These are phyloP conservation scores for Philaethria dido DNA, from an alignment of 2,888 invertebrate species.

Conservation along the genomic window DNA sequence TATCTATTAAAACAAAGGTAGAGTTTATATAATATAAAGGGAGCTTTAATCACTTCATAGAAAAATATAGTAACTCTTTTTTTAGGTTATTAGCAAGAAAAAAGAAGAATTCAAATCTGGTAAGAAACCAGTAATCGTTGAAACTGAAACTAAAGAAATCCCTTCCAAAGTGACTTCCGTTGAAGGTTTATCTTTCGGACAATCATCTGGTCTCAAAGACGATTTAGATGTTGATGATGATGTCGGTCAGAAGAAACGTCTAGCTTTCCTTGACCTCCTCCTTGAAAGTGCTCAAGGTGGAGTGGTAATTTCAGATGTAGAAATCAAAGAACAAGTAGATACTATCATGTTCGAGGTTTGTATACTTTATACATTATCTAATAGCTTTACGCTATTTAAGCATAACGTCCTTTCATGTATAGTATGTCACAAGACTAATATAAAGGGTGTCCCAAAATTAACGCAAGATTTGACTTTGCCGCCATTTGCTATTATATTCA, in stretches of 20 bases:
- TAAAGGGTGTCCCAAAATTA: too few relatives aligned
- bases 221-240: constrained; percentile 92
- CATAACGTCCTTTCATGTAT: constrained; percentile 2
- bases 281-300: constrained; percentile 91
- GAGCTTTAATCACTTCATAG: background rate
- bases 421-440: background rate
- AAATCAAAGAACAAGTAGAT: constrained; percentile 93
- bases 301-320: constrained; percentile 88
- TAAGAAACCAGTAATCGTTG: constrained; percentile 73
- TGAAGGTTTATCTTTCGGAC: constrained; percentile 88
- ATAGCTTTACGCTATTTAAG: background rate
- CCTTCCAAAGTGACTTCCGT: constrained; percentile 66
- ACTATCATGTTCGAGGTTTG: constrained; percentile 93
- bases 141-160: constrained; percentile 50
- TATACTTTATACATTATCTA: constrained; percentile 35
- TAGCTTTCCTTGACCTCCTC: constrained; percentile 94
- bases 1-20: too few relatives aligned
- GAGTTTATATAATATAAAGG: background rate
- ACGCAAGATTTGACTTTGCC: too few relatives aligned
- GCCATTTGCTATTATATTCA: too few relatives aligned
- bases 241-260: constrained; percentile 91
- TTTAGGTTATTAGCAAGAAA: constrained; percentile 87
- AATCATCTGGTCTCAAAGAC: constrained; percentile 89
- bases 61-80: background rate
- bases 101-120: constrained; percentile 89